phyloP scores from a whole-genome alignment of 2,888 invertebrate genomes.

The Amblyjoppa proteus region DNA sequence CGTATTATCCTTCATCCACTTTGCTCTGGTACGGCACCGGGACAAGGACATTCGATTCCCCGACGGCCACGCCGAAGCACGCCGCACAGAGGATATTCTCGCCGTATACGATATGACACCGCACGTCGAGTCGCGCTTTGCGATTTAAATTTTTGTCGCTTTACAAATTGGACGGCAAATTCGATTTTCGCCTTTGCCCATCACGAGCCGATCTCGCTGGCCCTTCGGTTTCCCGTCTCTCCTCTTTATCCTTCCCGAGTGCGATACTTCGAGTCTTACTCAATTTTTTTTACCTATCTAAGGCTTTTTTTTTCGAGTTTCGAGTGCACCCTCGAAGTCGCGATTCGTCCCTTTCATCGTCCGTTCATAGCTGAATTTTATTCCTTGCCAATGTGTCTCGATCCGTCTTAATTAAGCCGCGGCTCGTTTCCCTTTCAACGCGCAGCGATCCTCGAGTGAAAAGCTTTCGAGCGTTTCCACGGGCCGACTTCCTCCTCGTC shows the following conservation, averaged over 20 bases:
- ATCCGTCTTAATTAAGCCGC: background rate
- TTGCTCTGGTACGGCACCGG: slow-evolving; percentile 74
- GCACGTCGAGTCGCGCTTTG: slow-evolving; percentile 79
- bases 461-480: slow-evolving; percentile 25
- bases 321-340: background rate
- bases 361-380: background rate
- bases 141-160: slow-evolving; percentile 84
- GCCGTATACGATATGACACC: slow-evolving; percentile 20
- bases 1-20: slow-evolving; percentile 83
- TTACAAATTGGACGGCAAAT: slow-evolving; percentile 83
- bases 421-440: slow-evolving; percentile 3
- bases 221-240: background rate
- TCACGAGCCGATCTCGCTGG: slow-evolving; percentile 17
- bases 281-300: background rate
- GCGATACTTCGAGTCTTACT: background rate
- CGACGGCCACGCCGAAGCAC: slow-evolving; percentile 25
- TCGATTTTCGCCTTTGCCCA: slow-evolving; percentile 76
- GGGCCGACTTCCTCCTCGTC: slow-evolving; percentile 8
- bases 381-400: background rate
- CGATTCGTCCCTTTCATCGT: background rate
- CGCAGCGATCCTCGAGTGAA: slow-evolving; percentile 4
- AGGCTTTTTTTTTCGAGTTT: background rate
- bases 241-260: background rate
- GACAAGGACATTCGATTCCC: slow-evolving; percentile 80
- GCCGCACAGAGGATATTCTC: slow-evolving; percentile 2